Conservation (phyloP, 2,113 vertebrate genomes). For the Catharus minimus region DNA sequence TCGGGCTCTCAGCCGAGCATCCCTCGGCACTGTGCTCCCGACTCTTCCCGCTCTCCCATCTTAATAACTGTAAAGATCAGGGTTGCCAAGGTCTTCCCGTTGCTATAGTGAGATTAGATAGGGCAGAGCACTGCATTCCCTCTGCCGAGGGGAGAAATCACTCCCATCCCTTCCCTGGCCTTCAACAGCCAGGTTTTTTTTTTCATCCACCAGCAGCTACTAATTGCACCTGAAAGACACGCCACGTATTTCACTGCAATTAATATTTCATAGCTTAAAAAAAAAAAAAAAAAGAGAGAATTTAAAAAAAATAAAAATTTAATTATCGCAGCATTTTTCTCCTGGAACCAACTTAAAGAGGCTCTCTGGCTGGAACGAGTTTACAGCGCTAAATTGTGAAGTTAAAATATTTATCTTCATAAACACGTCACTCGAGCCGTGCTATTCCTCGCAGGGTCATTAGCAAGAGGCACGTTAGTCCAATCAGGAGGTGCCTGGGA, state of each 20-base stretch:
- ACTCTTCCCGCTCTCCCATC: constrained; percentile 32
- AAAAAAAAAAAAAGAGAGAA: neutral
- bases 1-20: neutral
- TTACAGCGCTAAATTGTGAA: constrained; percentile 6
- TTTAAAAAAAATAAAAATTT: neutral
- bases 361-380: neutral
- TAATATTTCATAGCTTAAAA: constrained; percentile 3
- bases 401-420: constrained; percentile 63
- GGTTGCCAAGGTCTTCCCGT: constrained; percentile 70
- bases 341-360: constrained; percentile 33
- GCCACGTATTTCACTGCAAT: neutral
- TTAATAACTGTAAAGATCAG: constrained; percentile 43
- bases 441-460: constrained; percentile 41
- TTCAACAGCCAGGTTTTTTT: neutral
- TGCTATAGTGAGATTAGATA: constrained; percentile 69
- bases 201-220: neutral
- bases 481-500: constrained; percentile 57
- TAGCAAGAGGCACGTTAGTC: constrained; percentile 44
- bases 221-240: constrained; percentile 33
- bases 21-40: neutral
- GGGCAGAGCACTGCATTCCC: constrained; percentile 39
- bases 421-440: constrained; percentile 1
- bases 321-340: constrained; percentile 30
- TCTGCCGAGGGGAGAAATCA: constrained; percentile 14
- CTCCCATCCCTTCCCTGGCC: constrained; percentile 2